Evolutionary conservation across 1,140 invertebrate species (phyloP).

Genomic region (Caenorhabditis remanei): DNA sequence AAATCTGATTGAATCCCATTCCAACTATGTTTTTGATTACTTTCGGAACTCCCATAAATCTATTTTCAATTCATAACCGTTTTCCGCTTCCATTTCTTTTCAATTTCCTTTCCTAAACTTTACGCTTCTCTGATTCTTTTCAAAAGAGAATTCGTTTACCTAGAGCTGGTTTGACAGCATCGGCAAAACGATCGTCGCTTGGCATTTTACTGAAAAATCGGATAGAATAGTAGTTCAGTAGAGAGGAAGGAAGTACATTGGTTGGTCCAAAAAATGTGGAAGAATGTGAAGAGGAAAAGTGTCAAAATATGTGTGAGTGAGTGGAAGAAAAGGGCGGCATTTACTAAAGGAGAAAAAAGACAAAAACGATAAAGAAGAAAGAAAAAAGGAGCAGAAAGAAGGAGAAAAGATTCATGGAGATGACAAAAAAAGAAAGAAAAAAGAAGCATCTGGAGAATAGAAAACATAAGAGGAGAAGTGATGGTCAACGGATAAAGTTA

Average conservation of each 20-base stretch:
- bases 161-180: constrained; percentile 76
- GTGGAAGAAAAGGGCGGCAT: not conserved
- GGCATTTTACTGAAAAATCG: constrained; percentile 59
- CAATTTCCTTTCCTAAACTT: not conserved
- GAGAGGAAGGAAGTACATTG: not conserved
- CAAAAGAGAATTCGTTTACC: constrained; percentile 64
- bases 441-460: constrained; percentile 7
- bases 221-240: constrained; percentile 16
- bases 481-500: too few species aligned
- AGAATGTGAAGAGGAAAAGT: not conserved
- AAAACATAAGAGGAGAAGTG: not conserved
- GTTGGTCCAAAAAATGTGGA: not conserved
- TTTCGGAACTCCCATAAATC: constrained; percentile 9
- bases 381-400: not conserved
- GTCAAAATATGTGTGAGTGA: constrained; percentile 42
- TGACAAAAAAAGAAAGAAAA: constrained; percentile 17
- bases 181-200: constrained; percentile 73
- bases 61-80: not conserved
- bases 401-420: constrained; percentile 45
- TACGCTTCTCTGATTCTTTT: constrained; percentile 9
- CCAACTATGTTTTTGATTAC: too few species aligned
- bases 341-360: not conserved
- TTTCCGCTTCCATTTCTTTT: not conserved
- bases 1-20: not conserved
- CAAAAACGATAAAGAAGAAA: constrained; percentile 13